Evolutionary conservation across 92 coral and sea anemone species (phyloP), one percentile per base, ranked within the genome.

Genomic region (Palythoa grandis): DNA sequence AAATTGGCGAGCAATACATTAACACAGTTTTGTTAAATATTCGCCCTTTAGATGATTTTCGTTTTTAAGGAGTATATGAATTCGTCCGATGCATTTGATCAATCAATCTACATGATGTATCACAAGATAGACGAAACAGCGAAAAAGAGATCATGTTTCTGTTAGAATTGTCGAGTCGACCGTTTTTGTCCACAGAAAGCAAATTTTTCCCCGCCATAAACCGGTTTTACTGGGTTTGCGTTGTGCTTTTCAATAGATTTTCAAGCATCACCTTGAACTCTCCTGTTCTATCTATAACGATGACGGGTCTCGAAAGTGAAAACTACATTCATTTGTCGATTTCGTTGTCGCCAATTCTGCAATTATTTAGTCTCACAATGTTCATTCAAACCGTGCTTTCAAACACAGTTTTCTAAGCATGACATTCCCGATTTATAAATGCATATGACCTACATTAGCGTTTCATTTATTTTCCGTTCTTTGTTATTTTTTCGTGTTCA

Each of bases 191-290:
- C 19, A 35, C 56, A 20, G 63, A 66, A 80, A 80, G 85, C 25
- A 23, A 79, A 78, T 65, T 22, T 80, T 66, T 50, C 37, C 12
- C 85, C 39, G 15, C 85, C 23, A n/a, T 80, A 80, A 80, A 80
- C 85, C 85, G 85, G 85, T 80, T 80, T 66, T 80, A 80, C 85
- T 65, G 85, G 85, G 56, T 80, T 80, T 22, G 61, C 14, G 63
- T 65, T 80, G 8, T 48, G 85, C 25, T n/a, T 80, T 80, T 80
- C 72, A 67, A 63, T 39, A 24, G 57, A 63, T 63, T 78, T 5
- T 65, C 24, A 50, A 50, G 50, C 74, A 11, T 80, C 52, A 80
- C 85, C 74, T 43, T 40, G 40, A 80, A 40, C 74, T 15, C 35
- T 66, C 14, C 66, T 65, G 74, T 66, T 80, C 74, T 40, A 63